phyloP scores from a whole-genome alignment of 2,888 invertebrate species.

The Anagyrus pseudococci region DNA sequence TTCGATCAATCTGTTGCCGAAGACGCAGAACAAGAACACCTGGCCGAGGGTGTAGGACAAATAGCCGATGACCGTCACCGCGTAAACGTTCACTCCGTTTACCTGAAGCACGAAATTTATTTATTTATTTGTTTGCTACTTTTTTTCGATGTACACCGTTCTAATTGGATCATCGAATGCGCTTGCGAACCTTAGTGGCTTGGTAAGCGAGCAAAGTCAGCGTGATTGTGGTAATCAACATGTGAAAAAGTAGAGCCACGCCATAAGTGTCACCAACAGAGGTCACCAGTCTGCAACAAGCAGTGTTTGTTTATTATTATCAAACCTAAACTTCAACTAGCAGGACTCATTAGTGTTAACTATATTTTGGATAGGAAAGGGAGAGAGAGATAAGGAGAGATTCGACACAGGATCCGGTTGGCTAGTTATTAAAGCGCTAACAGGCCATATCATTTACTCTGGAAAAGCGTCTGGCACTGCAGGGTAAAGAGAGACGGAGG shows the following conservation, averaged over 20 bases:
- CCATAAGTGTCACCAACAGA: conserved; percentile 86
- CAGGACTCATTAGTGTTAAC: too few species aligned
- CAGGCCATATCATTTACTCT: too few species aligned
- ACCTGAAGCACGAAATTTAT: conserved; percentile 64
- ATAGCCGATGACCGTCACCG: conserved; percentile 81
- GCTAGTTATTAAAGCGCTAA: too few species aligned
- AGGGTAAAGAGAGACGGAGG: too few species aligned
- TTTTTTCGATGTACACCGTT: too few species aligned
- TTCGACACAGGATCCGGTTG: too few species aligned
- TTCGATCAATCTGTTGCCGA: conserved; percentile 85
- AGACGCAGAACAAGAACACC: conserved; percentile 87
- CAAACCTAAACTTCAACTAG: too few species aligned
- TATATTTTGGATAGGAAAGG: too few species aligned
- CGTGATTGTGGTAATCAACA: conserved; percentile 84
- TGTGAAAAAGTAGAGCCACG: conserved; percentile 81
- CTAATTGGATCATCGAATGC: too few species aligned
- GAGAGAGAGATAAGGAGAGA: too few species aligned
- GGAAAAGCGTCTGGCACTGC: too few species aligned
- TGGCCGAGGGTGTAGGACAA: conserved; percentile 81
- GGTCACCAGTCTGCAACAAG: conserved; percentile 72
- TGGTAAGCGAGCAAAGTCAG: conserved; percentile 85
- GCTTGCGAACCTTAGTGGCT: conserved; percentile 75
- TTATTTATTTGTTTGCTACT: neutral
- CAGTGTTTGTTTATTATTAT: too few species aligned
- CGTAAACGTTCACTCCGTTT: conserved; percentile 77